Evolutionary conservation across 2,888 invertebrate species (phyloP), one percentile per base, ranked within the genome.

Genomic region (Eupeodes luniger): DNA sequence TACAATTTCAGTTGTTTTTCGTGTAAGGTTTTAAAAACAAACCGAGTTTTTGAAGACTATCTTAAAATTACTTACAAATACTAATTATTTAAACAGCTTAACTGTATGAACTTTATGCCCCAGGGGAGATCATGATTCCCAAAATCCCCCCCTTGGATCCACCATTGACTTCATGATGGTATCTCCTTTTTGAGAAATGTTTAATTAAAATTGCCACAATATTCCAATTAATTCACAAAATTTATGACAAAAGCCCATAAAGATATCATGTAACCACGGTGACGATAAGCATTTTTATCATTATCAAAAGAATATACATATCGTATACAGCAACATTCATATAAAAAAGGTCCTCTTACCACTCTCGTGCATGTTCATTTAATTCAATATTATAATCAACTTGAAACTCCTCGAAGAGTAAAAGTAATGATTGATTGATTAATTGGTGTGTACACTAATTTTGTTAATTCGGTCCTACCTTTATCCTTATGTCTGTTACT

Each of bases 361-460:
- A 40, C 9, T 40, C 9, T 40, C 40, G 6, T 40, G 2, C 40
- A 40, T 40, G 9, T 4, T 40, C 40, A 9, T 40, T 40, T 40
- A 0, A 5, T 4, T 40, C 6, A 40, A 40, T 40, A 40, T 40
- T 40, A 69, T 69, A 12, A 53, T 36, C 1, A 36, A 53, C n/a
- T 12, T 34, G n/a, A 16, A 70, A 11, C 55, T 53, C 1, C 40
- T 27, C 53, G 12, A 10, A 49, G 66, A 0, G 27, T 53, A 16
- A 34, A 55, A 66, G 10, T 9, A 19, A 55, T 51, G 36, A 61
- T 36, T 40, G 40, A 62, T 61, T 70, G 69, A 61, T 69, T 78
- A 53, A 79, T 69, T 78, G 70, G 61, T 61, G 44, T 70, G 36
- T 7, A 70, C 40, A 44, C 44, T 79, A 70, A 79, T 70, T 40